Evolutionary conservation across 92 coral and sea anemone species (phyloP).

Genomic region (Zoanthus solanderi): DNA sequence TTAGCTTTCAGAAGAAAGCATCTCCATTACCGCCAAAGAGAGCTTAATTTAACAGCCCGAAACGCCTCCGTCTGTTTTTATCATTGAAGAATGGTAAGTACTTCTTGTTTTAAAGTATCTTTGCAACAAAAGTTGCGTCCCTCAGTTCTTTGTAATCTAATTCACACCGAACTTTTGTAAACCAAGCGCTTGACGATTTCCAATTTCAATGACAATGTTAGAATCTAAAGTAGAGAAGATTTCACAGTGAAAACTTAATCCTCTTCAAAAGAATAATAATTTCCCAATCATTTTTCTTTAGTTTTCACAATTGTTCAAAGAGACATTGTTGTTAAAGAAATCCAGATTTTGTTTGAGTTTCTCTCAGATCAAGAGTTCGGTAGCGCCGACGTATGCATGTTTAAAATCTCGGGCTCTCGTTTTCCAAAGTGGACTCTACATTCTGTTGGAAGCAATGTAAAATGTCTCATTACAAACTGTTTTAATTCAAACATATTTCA

Average conservation of each 20-base stretch:
- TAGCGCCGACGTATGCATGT: neutral
- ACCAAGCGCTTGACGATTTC: neutral
- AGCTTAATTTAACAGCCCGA: neutral
- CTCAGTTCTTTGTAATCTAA: neutral
- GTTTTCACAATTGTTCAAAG: neutral
- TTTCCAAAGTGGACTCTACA: neutral
- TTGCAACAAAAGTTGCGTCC: neutral
- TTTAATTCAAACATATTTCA: no score
- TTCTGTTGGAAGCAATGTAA: neutral
- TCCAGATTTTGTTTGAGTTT: no score
- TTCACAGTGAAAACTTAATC: neutral
- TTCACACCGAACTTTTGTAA: neutral
- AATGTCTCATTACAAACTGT: neutral
- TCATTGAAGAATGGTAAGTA: constrained; percentile 31
- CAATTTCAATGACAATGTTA: neutral
- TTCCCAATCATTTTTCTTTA: neutral
- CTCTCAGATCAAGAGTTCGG: neutral
- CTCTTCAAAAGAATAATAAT: neutral
- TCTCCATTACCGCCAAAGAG: neutral
- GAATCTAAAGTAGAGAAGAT: neutral
- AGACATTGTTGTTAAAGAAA: neutral
- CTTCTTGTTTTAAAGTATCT: neutral
- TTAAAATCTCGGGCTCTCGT: neutral
- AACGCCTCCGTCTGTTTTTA: neutral
- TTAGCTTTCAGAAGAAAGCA: neutral